phyloP scores from a whole-genome alignment of 2,797 vertebrate species.

The Mormyrus proboscirostris region DNA sequence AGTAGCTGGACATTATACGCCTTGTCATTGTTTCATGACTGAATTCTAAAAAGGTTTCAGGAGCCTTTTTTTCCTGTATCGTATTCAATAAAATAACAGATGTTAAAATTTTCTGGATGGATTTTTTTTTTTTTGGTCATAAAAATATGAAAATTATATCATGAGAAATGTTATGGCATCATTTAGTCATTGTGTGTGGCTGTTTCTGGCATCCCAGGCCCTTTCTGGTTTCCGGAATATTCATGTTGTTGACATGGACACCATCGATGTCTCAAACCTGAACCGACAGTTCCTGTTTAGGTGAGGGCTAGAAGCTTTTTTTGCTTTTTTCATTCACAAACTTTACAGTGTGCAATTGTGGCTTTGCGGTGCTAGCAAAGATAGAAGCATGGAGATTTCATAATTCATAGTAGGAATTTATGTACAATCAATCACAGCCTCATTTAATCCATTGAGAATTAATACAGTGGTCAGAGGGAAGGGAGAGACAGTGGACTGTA shows the following conservation, averaged over 20 bases:
- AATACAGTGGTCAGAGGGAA: not conserved
- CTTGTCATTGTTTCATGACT: not conserved
- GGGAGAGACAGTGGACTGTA: not conserved
- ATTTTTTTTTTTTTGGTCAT: not conserved
- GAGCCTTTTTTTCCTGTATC: not conserved
- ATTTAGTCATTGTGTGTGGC: not conserved
- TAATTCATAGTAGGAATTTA: not conserved
- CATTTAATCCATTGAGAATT: not conserved
- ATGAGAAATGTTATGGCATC: not conserved
- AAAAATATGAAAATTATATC: not conserved
- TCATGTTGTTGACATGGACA: constrained; percentile 98
- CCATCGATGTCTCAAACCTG: constrained; percentile 92
- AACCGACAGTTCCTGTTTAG: constrained; percentile 98
- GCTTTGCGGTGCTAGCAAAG: not conserved
- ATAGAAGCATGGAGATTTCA: not conserved
- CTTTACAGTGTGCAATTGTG: not conserved
- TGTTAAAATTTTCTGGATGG: not conserved
- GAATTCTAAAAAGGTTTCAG: not conserved
- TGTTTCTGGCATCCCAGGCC: constrained; percentile 57
- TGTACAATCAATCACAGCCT: not conserved
- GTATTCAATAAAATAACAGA: not conserved
- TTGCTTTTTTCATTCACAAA: not conserved
- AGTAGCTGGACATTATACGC: not conserved
- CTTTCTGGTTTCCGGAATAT: constrained; percentile 93
- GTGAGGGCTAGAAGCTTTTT: constrained; percentile 52